phyloP scores from a whole-genome alignment of 2,888 invertebrate genomes.

The Dynastes maya region DNA sequence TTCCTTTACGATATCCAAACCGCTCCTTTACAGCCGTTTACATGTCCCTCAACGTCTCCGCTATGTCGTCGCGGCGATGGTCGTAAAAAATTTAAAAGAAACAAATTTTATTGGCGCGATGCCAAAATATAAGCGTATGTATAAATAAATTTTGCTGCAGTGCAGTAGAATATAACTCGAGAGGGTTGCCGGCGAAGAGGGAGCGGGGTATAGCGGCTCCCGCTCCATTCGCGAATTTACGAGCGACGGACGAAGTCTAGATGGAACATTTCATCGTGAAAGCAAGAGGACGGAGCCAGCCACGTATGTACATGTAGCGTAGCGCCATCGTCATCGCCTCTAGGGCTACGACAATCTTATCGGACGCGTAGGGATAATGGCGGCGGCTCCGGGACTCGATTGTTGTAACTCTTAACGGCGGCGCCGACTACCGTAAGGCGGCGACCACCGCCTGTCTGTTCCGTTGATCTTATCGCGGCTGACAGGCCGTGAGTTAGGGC shows the following conservation, averaged over 20 bases:
- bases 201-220: slow-evolving; percentile 35
- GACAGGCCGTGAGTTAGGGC: background rate
- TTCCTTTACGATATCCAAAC: no score
- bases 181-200: no score
- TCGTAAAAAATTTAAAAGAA: slow-evolving; percentile 49
- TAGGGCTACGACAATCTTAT: slow-evolving; percentile 31
- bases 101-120: slow-evolving; percentile 66
- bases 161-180: slow-evolving; percentile 61
- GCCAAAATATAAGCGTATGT: slow-evolving; percentile 65
- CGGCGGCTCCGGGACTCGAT: slow-evolving; percentile 23
- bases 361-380: slow-evolving; percentile 26
- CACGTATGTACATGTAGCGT: background rate
- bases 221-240: slow-evolving; percentile 65
- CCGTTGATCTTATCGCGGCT: slow-evolving; percentile 7
- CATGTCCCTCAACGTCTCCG: no score
- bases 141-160: slow-evolving; percentile 70
- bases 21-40: no score
- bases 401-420: slow-evolving; percentile 28
- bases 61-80: background rate
- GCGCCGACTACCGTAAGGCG: background rate
- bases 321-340: slow-evolving; percentile 2
- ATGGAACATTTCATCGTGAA: slow-evolving; percentile 5
- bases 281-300: background rate
- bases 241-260: slow-evolving; percentile 54
- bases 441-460: background rate